Conservation (phyloP, 2,797 vertebrate genomes). For the Arrhamphus sclerolepis region DNA sequence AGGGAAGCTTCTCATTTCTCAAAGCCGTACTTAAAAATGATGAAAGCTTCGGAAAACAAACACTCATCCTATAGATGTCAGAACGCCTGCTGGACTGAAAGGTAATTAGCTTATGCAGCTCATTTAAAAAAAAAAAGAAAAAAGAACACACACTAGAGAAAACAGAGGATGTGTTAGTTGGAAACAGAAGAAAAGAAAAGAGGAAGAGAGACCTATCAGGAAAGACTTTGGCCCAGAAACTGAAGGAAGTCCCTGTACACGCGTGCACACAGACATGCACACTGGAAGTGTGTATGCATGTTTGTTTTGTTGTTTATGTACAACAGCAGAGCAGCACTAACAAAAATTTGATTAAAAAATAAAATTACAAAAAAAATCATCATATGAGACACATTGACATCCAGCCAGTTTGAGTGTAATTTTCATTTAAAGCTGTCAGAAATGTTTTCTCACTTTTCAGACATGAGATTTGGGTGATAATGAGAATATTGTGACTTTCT, state of each 20-base stretch:
- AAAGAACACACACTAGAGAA: too few species aligned
- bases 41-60: conserved; percentile 52
- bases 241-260: conserved; percentile 43
- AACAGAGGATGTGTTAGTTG: too few species aligned
- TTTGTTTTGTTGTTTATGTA: neutral
- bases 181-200: too few species aligned
- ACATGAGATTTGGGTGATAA: too few species aligned
- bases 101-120: conserved; percentile 55
- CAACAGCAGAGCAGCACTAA: conserved; percentile 3
- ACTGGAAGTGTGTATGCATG: conserved; percentile 3
- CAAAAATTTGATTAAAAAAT: conserved; percentile 7
- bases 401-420: too few species aligned
- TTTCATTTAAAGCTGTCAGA: too few species aligned
- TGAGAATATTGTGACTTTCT: neutral
- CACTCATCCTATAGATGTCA: conserved; percentile 23
- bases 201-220: neutral
- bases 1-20: conserved; percentile 35
- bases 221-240: conserved; percentile 29
- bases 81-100: conserved; percentile 42
- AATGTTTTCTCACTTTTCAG: too few species aligned
- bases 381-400: too few species aligned
- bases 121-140: neutral
- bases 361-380: too few species aligned
- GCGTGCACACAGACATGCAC: conserved; percentile 16
- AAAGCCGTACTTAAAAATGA: conserved; percentile 37